Conservation (phyloP, 2,797 vertebrate species). For the Sparidentex hasta region DNA sequence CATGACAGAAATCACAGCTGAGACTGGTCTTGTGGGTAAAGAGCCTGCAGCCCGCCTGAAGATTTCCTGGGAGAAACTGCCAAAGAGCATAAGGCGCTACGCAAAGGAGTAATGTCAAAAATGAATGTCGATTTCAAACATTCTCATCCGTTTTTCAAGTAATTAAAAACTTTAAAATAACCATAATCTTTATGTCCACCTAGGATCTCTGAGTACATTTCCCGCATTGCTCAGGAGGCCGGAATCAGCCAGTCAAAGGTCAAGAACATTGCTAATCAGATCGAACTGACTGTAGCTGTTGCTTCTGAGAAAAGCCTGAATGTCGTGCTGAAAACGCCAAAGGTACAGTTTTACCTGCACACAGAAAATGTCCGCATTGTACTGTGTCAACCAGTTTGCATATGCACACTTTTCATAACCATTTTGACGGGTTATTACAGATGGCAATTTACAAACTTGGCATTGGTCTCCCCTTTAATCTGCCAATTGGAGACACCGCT, state of each 20-base stretch:
- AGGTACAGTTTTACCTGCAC: slow-evolving; percentile 50
- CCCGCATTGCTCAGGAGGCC: slow-evolving; percentile 45
- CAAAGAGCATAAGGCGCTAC: slow-evolving; percentile 64
- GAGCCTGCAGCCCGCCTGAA: slow-evolving; percentile 85
- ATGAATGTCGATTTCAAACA: neutral
- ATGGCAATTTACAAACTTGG: slow-evolving; percentile 73
- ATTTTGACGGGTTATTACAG: slow-evolving; percentile 57
- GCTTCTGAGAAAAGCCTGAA: slow-evolving; percentile 68
- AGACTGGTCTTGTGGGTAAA: slow-evolving; percentile 85
- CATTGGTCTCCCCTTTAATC: slow-evolving; percentile 59
- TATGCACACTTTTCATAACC: neutral
- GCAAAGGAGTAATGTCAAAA: slow-evolving; percentile 77
- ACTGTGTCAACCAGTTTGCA: slow-evolving; percentile 3
- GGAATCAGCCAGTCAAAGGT: slow-evolving; percentile 64
- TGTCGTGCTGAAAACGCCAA: slow-evolving; percentile 75
- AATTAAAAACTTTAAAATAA: slow-evolving; percentile 6
- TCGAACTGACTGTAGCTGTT: slow-evolving; percentile 75
- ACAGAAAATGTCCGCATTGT: slow-evolving; percentile 5
- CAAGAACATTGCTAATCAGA: slow-evolving; percentile 81
- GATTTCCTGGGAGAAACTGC: slow-evolving; percentile 85
- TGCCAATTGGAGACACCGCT: slow-evolving; percentile 75
- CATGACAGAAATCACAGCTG: slow-evolving; percentile 74
- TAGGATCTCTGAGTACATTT: slow-evolving; percentile 80
- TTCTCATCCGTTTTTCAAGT: neutral
- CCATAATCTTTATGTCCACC: slow-evolving; percentile 1